phyloP scores from a whole-genome alignment of 1,140 invertebrate genomes.

The Monomorium pharaonis region DNA sequence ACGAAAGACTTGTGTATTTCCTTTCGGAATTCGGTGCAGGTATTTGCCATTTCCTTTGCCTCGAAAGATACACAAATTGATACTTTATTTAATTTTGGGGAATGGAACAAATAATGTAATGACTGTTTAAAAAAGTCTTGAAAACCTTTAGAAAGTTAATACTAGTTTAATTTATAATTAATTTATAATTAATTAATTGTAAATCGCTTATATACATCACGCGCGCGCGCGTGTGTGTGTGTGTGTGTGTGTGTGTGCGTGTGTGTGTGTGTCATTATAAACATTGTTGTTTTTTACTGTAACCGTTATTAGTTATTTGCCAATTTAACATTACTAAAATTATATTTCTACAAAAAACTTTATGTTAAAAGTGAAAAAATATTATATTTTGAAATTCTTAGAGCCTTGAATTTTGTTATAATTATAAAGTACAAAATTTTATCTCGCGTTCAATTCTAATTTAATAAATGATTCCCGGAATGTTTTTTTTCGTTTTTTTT shows the following conservation, averaged over 20 bases:
- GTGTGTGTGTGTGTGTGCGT: too few species aligned
- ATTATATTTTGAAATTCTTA: background rate
- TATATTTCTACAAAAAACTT: background rate
- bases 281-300: too few species aligned
- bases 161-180: too few species aligned
- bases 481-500: background rate
- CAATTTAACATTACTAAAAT: too few species aligned
- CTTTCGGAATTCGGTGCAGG: slow-evolving; percentile 73
- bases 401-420: background rate
- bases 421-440: background rate
- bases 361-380: background rate
- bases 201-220: too few species aligned
- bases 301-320: too few species aligned
- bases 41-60: slow-evolving; percentile 73
- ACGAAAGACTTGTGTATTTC: slow-evolving; percentile 75
- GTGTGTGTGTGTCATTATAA: too few species aligned
- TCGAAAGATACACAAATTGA: slow-evolving; percentile 20
- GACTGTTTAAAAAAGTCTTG: background rate
- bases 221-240: too few species aligned
- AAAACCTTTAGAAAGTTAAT: too few species aligned
- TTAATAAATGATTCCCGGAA: background rate
- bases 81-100: background rate
- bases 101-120: background rate
- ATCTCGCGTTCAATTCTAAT: background rate
- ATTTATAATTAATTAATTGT: too few species aligned